These are phyloP conservation scores for Coleophora deauratella DNA, from an alignment of 2,888 invertebrate species.

Conservation along the genomic window DNA sequence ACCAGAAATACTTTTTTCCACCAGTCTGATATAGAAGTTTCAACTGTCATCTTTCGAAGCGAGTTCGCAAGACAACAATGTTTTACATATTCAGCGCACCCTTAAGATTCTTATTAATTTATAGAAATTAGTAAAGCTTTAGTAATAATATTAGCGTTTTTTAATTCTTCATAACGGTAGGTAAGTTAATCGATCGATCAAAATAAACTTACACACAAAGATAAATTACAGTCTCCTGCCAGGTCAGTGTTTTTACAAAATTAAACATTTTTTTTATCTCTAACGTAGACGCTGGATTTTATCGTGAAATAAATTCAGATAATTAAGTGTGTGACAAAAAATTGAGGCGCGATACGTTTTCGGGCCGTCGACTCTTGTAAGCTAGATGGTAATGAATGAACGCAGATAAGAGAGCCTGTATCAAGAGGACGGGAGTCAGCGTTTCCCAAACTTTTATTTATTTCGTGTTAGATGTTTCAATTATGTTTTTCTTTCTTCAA, in stretches of 20 bases:
- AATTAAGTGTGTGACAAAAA: slow-evolving; percentile 73
- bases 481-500: too few relatives aligned
- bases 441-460: too few relatives aligned
- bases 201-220: slow-evolving; percentile 5
- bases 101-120: too few relatives aligned
- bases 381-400: slow-evolving; percentile 74
- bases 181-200: slow-evolving; percentile 6
- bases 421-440: slow-evolving; percentile 44
- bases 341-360: slow-evolving; percentile 68
- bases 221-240: slow-evolving; percentile 7
- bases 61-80: too few relatives aligned
- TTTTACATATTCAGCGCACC: too few relatives aligned
- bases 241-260: slow-evolving; percentile 23
- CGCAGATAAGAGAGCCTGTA: slow-evolving; percentile 60
- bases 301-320: slow-evolving; percentile 69
- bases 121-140: too few relatives aligned
- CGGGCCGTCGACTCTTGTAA: slow-evolving; percentile 68
- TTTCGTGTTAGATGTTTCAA: too few relatives aligned
- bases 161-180: too few relatives aligned
- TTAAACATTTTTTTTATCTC: slow-evolving; percentile 31
- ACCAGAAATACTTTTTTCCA: too few relatives aligned
- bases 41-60: too few relatives aligned
- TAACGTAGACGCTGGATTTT: slow-evolving; percentile 47
- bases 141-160: too few relatives aligned
- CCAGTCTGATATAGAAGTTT: too few relatives aligned